A percentile compares a stretch with the other conserved stretches of the same genome.
phyloP scores from a whole-genome alignment of 2,888 invertebrate genomes.

The Orchesellides sinensis region DNA sequence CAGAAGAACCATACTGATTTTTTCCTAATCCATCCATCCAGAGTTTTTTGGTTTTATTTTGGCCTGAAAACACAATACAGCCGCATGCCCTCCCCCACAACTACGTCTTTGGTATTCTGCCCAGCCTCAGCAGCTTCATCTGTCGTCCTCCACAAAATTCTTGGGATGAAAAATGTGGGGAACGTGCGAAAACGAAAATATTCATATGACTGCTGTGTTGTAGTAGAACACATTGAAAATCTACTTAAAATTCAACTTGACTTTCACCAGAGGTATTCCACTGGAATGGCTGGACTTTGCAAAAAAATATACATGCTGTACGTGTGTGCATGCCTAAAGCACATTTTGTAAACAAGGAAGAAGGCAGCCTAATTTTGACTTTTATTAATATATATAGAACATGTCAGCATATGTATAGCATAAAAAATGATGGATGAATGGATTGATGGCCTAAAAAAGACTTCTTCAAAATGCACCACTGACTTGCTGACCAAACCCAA shows the following conservation, averaged over 20 bases:
- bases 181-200: constrained; percentile 31
- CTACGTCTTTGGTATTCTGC: constrained; percentile 23
- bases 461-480: background rate
- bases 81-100: constrained; percentile 7
- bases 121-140: background rate
- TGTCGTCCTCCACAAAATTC: constrained; percentile 5
- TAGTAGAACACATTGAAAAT: background rate
- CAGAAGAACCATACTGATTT: no score
- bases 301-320: background rate
- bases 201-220: constrained; percentile 11
- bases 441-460: constrained; percentile 2
- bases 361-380: no score
- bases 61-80: no score
- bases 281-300: background rate
- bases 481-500: background rate
- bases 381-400: no score
- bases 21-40: no score
- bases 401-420: background rate
- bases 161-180: constrained; percentile 40
- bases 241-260: constrained; percentile 24
- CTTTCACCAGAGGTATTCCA: background rate
- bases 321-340: no score
- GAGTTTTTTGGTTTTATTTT: no score
- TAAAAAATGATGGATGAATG: background rate
- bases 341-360: no score